Base-by-base conservation (phyloP, 1,140 invertebrate genomes). In the Andricus grossulariae region DNA sequence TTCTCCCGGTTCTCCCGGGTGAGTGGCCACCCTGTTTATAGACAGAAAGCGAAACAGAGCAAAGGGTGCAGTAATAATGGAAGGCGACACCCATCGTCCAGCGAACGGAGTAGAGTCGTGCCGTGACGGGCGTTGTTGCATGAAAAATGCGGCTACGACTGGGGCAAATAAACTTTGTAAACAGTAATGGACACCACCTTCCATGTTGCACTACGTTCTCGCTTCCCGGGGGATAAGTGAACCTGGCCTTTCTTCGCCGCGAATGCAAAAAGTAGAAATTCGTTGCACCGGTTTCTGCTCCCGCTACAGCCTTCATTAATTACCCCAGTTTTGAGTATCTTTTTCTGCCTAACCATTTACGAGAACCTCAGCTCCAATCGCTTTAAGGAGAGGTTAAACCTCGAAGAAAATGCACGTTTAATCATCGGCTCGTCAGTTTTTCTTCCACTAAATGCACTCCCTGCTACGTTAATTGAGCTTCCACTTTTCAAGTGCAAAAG, bases 111-210 rank as follows among this genome's bases (percentile, higher is more conserved):
- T 25, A 66, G 60, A 66, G 25, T 66, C 60, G 25, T 45, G 60
- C 39, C 60, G 60, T 66, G 60, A 66, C 60, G 39, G 60, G 60
- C 60, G 60, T 66, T 66, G 39, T 66, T 60, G 25, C 32, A 66
- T 66, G 32, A 66, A 66, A 66, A 66, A 66, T 66, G 32, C 39
- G 21, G 15, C 60, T 16, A 8, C 21, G 25, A 66, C 60, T 32
- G 60, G 25, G 12, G 60, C 13, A 66, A 66, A 66, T 66, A 66
- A 66, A 66, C 60, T 66, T 66, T 66, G 60, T 66, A 66, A 66
- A 66, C 60, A 66, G 60, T 66, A 66, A 66, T 66, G 60, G 32
- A 66, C 60, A 66, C 60, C 32, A n/a, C 15, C 60, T 45, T 66
- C 32, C 25, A 32, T 10, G 60, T 32, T 66, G 57, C 57, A 60